Percentiles rank a stretch among this genome's conserved stretches.
Evolutionary conservation across 2,113 vertebrate species (phyloP).

Genomic region (Aphelocoma coerulescens): DNA sequence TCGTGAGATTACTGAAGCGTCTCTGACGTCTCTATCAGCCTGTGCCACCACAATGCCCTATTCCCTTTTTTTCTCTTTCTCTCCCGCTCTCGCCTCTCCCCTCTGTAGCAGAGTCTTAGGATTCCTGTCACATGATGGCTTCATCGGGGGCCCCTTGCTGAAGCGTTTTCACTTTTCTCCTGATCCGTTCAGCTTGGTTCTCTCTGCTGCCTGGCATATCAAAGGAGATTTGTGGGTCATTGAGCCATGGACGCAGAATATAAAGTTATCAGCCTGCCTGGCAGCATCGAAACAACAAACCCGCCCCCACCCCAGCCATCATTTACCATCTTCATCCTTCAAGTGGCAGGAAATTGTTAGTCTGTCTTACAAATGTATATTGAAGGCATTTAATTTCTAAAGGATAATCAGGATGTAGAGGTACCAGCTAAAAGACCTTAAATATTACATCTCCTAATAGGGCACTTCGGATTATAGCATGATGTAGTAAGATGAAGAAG

Average conservation of each 20-base stretch:
- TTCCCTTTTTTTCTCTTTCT: constrained; percentile 34
- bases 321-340: constrained; percentile 53
- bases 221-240: constrained; percentile 97
- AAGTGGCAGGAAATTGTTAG: constrained; percentile 26
- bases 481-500: constrained; percentile 42
- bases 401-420: constrained; percentile 60
- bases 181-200: constrained; percentile 85
- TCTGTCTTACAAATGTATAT: constrained; percentile 17
- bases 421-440: constrained; percentile 48
- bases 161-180: constrained; percentile 64
- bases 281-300: constrained; percentile 68
- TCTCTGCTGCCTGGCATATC: constrained; percentile 91
- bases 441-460: constrained; percentile 39
- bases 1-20: constrained; percentile 89
- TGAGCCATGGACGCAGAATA: constrained; percentile 87
- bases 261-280: constrained; percentile 88
- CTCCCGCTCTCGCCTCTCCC: constrained; percentile 47
- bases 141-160: constrained; percentile 78
- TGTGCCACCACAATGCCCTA: constrained; percentile 77
- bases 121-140: constrained; percentile 96
- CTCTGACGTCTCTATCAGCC: constrained; percentile 93
- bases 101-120: constrained; percentile 68
- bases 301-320: constrained; percentile 6
- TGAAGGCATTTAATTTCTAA: constrained; percentile 63
- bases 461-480: constrained; percentile 17